Percentiles rank a stretch among this genome's conserved stretches.
Conservation (phyloP, 2,888 invertebrate species). For the Caradrina kadenii region DNA sequence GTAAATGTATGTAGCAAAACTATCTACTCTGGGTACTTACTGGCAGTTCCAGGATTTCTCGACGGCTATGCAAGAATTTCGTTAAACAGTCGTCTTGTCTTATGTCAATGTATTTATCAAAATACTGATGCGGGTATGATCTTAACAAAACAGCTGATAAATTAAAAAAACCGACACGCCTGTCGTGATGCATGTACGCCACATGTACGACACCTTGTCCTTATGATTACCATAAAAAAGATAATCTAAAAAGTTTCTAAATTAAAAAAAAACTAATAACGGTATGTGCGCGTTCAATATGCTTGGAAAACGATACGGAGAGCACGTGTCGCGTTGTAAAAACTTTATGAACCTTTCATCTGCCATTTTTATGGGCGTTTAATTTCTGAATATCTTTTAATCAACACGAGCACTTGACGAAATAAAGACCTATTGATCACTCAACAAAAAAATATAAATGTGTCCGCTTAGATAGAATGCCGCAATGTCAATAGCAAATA, state of each 20-base stretch:
- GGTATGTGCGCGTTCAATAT: constrained; percentile 72
- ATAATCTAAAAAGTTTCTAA: constrained; percentile 43
- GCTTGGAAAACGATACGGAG: constrained; percentile 67
- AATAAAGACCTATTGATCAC: not conserved
- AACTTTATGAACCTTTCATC: constrained; percentile 19
- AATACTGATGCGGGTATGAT: constrained; percentile 63
- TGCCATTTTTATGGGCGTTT: constrained; percentile 1
- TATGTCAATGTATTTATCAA: constrained; percentile 74
- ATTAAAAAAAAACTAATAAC: constrained; percentile 60
- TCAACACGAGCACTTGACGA: not conserved
- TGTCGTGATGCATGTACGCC: constrained; percentile 58
- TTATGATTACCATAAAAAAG: constrained; percentile 49
- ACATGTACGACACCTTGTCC: constrained; percentile 60
- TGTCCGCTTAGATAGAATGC: not conserved
- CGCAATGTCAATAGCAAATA: no score
- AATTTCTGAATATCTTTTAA: not conserved
- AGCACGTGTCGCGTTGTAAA: constrained; percentile 69
- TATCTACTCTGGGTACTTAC: constrained; percentile 76
- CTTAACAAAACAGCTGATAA: constrained; percentile 62
- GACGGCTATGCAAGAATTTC: constrained; percentile 83
- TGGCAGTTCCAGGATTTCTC: constrained; percentile 83
- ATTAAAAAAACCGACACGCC: constrained; percentile 56
- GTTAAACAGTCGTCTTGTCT: no score
- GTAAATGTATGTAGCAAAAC: constrained; percentile 81
- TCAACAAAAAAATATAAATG: not conserved